phyloP scores from a whole-genome alignment of 2,888 invertebrate genomes.

The Eupithecia tripunctaria region DNA sequence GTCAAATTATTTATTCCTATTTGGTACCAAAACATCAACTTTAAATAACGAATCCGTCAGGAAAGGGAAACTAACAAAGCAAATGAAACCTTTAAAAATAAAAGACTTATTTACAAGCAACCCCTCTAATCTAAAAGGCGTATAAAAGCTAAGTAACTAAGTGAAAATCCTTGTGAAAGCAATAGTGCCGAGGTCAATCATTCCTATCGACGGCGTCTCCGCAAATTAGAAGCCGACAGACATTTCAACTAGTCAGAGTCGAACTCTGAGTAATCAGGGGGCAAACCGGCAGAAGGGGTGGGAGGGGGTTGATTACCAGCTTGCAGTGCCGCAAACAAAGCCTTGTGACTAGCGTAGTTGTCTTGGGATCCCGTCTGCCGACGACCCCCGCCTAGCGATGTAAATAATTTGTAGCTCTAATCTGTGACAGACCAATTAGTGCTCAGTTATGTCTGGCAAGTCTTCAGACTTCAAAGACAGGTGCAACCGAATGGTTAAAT shows the following conservation, averaged over 20 bases:
- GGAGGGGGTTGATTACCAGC: conserved; percentile 63
- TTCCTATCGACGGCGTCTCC: conserved; percentile 56
- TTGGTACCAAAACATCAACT: neutral
- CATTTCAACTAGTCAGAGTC: conserved; percentile 65
- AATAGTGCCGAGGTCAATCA: conserved; percentile 65
- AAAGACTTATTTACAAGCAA: conserved; percentile 21
- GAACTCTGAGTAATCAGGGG: conserved; percentile 36
- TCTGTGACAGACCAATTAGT: conserved; percentile 43
- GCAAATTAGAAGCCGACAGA: conserved; percentile 73
- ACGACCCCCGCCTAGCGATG: conserved; percentile 62
- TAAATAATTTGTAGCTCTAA: conserved; percentile 62
- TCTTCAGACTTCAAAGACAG: conserved; percentile 36
- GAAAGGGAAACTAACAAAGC: neutral
- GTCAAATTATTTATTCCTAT: neutral
- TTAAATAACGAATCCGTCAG: neutral
- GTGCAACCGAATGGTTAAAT: conserved; percentile 30
- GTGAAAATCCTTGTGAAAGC: conserved; percentile 54
- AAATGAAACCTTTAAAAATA: conserved; percentile 17
- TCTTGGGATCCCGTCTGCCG: conserved; percentile 67
- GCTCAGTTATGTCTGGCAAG: conserved; percentile 39
- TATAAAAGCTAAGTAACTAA: conserved; percentile 47
- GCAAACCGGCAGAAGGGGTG: conserved; percentile 9
- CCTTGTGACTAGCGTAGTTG: conserved; percentile 68
- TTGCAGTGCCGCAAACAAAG: conserved; percentile 70
- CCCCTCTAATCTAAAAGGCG: conserved; percentile 48